Evolutionary conservation across 2,888 invertebrate genomes (phyloP), one percentile per base, ranked within the genome.

Genomic region (Galeopsomyia nigrocyanea): DNA sequence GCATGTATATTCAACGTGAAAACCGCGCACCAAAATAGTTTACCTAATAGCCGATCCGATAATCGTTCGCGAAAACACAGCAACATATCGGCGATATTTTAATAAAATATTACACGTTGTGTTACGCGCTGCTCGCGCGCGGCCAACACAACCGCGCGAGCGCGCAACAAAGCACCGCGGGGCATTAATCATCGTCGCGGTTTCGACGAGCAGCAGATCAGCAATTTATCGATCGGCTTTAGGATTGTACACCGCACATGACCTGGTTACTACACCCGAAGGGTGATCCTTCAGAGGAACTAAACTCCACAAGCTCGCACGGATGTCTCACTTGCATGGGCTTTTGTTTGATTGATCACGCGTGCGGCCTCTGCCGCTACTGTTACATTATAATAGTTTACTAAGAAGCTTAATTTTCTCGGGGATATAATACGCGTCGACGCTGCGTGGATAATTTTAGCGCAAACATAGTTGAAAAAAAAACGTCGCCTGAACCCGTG

Each of bases 111-210:
- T 63, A 57, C 51, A 63, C 50, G 22, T n/a, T n/a, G n/a, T n/a
- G n/a, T n/a, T n/a, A 10, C 55, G 21, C 21, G 19, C 21, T 13
- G 21, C 22, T 39, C 10, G 21, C 64, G 31, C 55, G 16, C 21
- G 31, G 61, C 17, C 66, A 61, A 71, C 51, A 66, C 62, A 72
- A 22, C 63, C 53, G 50, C 55, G 13, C 46, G n/a, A 31, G 51
- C 31, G 57, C 47, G 21, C 26, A 26, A 26, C 26, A 47, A 53
- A 57, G 63, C 39, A 39, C 64, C 51, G 56, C 19, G 21, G 70
- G 56, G 64, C 64, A 74, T 74, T 74, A 71, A 74, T 74, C 74
- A 68, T 74, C 67, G 60, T 68, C 64, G 71, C 16, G 71, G 70
- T 71, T 71, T 71, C 22, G 64, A 62, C 10, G n/a, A n/a, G 19